Evolutionary conservation across 1,140 invertebrate genomes (phyloP), one percentile per base, ranked within the genome.

Genomic region (Psix sp.): DNA sequence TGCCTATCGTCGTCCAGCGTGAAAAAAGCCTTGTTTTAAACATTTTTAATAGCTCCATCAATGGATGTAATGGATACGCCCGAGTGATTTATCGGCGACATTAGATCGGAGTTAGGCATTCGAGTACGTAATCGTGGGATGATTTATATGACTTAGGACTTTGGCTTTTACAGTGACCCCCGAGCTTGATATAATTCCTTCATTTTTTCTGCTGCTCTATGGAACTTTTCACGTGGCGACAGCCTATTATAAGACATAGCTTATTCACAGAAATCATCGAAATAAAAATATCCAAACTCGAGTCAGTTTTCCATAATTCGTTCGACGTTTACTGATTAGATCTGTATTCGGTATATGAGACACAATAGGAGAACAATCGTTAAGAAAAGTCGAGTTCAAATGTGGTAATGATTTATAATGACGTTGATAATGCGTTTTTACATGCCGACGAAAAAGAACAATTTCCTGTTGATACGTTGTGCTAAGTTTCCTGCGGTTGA

Each of bases 11-110:
- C 2, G 21, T 54, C 7, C 21, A 26, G 48, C 54, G 48, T 60
- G 63, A 70, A 60, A 70, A 70, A 70, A 70, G 33, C 20, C 56
- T 60, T 70, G 66, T 62, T 70, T 70, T 51, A 46, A 49, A 54
- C 9, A 60, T 54, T 60, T 56, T 48, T 60, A 70, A 70, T 70
- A 54, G 56, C 48, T 39, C 56, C 48, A 70, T 70, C 66, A 70
- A 52, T 35, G 40, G 35, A 18, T 56, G 66, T 70, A 70, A 70
- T 60, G 54, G 66, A 60, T 54, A 70, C 24, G 7, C 1, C n/a
- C 5, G 15, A 6, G 10, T 67, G 48, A 60, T 70, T 70, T 60
- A 60, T 48, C 17, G 16, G 6, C 13, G 39, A 43, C 38, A 36
- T 36, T 51, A 35, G 6, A 36, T 9, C 11, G 5, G 13, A 21